These are phyloP conservation scores for Patella depressa DNA, from an alignment of 2,888 invertebrate genomes.

Conservation along the genomic window DNA sequence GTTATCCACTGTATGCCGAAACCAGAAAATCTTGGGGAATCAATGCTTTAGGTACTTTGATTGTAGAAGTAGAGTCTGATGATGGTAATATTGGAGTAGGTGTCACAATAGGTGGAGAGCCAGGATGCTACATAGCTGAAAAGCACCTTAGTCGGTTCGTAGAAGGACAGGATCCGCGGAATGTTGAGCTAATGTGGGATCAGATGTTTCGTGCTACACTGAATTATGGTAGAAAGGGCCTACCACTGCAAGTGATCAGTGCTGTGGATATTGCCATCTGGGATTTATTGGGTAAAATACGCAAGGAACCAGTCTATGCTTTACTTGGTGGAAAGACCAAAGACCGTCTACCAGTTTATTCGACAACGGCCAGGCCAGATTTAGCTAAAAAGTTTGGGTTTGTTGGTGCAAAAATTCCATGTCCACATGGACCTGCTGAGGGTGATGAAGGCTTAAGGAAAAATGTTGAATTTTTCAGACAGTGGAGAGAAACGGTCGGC, in stretches of 20 bases:
- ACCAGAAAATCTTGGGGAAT: slow-evolving; percentile 67
- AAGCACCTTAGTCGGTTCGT: slow-evolving; percentile 66
- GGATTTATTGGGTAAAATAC: slow-evolving; percentile 64
- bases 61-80: slow-evolving; percentile 66
- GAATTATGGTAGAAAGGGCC: slow-evolving; percentile 67
- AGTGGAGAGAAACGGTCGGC: slow-evolving; percentile 64
- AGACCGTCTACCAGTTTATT: slow-evolving; percentile 64
- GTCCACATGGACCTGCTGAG: slow-evolving; percentile 65
- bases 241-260: slow-evolving; percentile 65
- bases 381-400: slow-evolving; percentile 64
- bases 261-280: slow-evolving; percentile 67
- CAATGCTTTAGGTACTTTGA: slow-evolving; percentile 63
- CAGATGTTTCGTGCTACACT: slow-evolving; percentile 66
- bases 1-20: slow-evolving; percentile 51
- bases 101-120: slow-evolving; percentile 65
- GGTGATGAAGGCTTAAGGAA: slow-evolving; percentile 63
- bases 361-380: slow-evolving; percentile 65
- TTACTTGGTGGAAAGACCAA: slow-evolving; percentile 67
- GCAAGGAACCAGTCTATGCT: slow-evolving; percentile 66
- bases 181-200: slow-evolving; percentile 66
- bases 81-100: slow-evolving; percentile 66
- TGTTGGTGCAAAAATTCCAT: slow-evolving; percentile 59
- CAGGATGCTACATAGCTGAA: slow-evolving; percentile 66
- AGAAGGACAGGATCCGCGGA: slow-evolving; percentile 66
- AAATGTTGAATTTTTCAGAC: slow-evolving; percentile 60